phyloP scores from a whole-genome alignment of 2,113 vertebrate species.

The Megaleporinus macrocephalus region DNA sequence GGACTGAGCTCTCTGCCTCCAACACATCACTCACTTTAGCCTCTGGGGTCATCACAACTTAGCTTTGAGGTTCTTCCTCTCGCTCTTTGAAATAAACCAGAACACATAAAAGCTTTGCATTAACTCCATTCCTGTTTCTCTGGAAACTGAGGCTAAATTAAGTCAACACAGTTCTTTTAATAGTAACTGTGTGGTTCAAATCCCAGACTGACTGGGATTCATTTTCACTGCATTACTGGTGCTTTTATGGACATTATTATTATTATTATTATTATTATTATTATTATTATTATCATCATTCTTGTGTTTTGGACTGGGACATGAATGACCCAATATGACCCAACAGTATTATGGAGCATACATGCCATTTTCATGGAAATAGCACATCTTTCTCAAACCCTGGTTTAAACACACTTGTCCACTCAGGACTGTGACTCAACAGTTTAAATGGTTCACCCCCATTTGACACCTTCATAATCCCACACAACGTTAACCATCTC shows the following conservation, averaged over 20 bases:
- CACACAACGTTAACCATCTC: not conserved
- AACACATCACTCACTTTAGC: not conserved
- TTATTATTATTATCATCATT: too few species aligned
- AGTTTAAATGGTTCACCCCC: constrained; percentile 16
- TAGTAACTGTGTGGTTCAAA: not conserved
- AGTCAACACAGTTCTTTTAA: not conserved
- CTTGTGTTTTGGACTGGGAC: not conserved
- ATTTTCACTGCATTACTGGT: not conserved
- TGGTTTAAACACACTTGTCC: not conserved
- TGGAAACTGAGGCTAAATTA: not conserved
- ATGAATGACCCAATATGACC: not conserved
- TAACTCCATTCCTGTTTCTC: not conserved
- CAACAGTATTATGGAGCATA: not conserved
- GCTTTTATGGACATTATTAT: not conserved
- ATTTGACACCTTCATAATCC: constrained; percentile 1
- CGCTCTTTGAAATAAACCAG: not conserved
- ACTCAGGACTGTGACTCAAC: constrained; percentile 25
- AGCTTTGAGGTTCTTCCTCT: not conserved
- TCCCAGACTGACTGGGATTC: not conserved
- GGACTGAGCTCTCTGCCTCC: constrained; percentile 8
- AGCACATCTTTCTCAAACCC: not conserved
- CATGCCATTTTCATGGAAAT: not conserved
- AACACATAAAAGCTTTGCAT: not conserved
- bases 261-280: too few species aligned
- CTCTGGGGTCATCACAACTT: constrained; percentile 12